These are phyloP conservation scores for Teleopsis dalmanni DNA, from an alignment of 1,140 invertebrate genomes.

Conservation along the genomic window DNA sequence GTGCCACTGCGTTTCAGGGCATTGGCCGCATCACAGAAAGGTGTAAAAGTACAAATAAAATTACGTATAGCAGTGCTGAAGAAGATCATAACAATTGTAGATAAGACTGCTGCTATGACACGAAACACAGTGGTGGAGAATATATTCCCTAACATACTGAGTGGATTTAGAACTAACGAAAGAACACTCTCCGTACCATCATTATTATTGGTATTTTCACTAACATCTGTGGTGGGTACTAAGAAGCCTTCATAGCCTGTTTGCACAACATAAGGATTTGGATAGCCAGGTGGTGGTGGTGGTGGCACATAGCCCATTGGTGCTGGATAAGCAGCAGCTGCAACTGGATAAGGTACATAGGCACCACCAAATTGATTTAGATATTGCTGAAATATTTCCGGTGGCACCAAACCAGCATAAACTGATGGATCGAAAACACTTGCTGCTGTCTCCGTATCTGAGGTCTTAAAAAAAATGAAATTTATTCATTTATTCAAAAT, in stretches of 20 bases:
- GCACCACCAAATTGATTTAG: slow-evolving; percentile 32
- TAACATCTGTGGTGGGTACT: slow-evolving; percentile 20
- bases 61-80: slow-evolving; percentile 52
- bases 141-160: slow-evolving; percentile 13
- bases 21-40: slow-evolving; percentile 55
- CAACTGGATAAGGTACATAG: slow-evolving; percentile 21
- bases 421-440: slow-evolving; percentile 29
- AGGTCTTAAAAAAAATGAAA: too few species aligned
- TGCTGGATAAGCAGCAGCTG: slow-evolving; percentile 23
- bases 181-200: slow-evolving; percentile 1
- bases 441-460: slow-evolving; percentile 24
- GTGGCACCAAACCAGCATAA: slow-evolving; percentile 29
- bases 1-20: slow-evolving; percentile 41
- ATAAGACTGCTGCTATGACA: slow-evolving; percentile 27
- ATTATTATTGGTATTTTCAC: slow-evolving; percentile 9
- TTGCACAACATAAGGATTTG: slow-evolving; percentile 31
- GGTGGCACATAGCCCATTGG: slow-evolving; percentile 7
- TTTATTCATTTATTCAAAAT: too few species aligned
- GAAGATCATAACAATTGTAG: slow-evolving; percentile 49
- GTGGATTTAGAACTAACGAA: slow-evolving; percentile 4
- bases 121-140: slow-evolving; percentile 36
- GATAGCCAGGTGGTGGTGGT: slow-evolving; percentile 5
- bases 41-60: slow-evolving; percentile 57
- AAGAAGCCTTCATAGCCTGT: slow-evolving; percentile 44
- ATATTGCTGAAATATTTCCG: slow-evolving; percentile 40